phyloP scores from a whole-genome alignment of 1,140 invertebrate species.

The Steinernema feltiae region DNA sequence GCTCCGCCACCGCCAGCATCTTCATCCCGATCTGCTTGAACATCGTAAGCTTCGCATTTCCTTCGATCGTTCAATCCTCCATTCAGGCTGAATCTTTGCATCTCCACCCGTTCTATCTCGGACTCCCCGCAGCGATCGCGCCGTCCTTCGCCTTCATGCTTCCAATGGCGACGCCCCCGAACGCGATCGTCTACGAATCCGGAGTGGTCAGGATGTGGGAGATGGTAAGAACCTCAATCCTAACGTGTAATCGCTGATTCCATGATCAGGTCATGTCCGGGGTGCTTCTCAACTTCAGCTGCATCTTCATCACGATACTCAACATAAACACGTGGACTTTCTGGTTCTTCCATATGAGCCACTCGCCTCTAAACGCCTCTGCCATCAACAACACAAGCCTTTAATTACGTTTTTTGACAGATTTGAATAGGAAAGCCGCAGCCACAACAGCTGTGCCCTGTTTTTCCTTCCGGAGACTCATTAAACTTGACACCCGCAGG shows the following conservation, averaged over 20 bases:
- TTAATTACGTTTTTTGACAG: no score
- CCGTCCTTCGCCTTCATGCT: constrained; percentile 72
- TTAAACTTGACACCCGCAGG: no score
- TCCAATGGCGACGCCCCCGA: constrained; percentile 81
- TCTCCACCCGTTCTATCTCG: constrained; percentile 75
- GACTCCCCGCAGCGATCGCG: constrained; percentile 73
- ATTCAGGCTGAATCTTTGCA: constrained; percentile 60
- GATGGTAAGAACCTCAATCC: no score
- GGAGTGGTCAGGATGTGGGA: constrained; percentile 59
- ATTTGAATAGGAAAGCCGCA: no score
- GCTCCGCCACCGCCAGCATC: constrained; percentile 31
- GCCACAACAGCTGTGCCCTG: no score
- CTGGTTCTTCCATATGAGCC: constrained; percentile 39
- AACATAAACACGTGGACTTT: constrained; percentile 44
- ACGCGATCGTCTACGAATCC: constrained; percentile 75
- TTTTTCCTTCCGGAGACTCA: no score
- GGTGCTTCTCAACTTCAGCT: constrained; percentile 36
- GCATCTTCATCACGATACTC: constrained; percentile 34
- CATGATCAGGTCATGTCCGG: no score
- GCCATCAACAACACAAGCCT: no score
- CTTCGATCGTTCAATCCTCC: not conserved
- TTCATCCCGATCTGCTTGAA: constrained; percentile 36
- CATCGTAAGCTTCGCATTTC: constrained; percentile 22
- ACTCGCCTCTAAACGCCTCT: no score
- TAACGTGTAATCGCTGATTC: no score